Evolutionary conservation across 2,797 vertebrate genomes (phyloP), one percentile per base, ranked within the genome.

Genomic region (Galagoides demidoff): DNA sequence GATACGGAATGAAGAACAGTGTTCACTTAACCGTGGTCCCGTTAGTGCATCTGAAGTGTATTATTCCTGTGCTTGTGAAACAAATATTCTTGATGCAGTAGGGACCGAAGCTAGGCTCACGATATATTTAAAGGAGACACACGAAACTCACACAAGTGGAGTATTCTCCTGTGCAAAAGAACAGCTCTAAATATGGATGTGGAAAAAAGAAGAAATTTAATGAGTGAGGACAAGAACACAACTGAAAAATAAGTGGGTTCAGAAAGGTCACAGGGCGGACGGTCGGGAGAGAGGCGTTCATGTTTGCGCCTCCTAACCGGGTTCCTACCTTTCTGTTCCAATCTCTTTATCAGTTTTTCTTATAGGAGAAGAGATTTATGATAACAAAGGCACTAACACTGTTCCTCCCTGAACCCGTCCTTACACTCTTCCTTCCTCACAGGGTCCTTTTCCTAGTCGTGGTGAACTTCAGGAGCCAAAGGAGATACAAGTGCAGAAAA

Each of bases 161-260:
- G 45, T 94, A 92, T 73, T 96, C 83, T 66, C 16, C 90, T 85
- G 87, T 94, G 57, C 81, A 86, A 96, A 96, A 93, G 76, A 90
- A 77, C 3, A 79, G 4, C 77, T 90, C 68, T 92, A 85, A 85
- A 78, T 86, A 94, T 2, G 68, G 55, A 74, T 57, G 29, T 63
- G 34, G 64, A 63, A 73, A 31, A 52, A 66, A 84, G 71, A 83
- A 74, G 9, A 5, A 68, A 95, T 92, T 90, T 90, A 94, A 89
- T 7, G 23, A 86, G 23, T 5, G 7, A 83, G 29, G 61, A 83
- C 20, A 34, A 61, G 73, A 77, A 79, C 25, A 71, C 23, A n/a
- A 71, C 25, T 68, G 59, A 86, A 94, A 97, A 95, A 73, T 27
- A 37, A 92, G 71, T 57, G 68, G 10, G 29, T 76, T 94, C 52